Percentiles rank a stretch among this genome's conserved stretches.
Conservation (phyloP, 2,113 vertebrate genomes). For the Osmerus eperlanus region DNA sequence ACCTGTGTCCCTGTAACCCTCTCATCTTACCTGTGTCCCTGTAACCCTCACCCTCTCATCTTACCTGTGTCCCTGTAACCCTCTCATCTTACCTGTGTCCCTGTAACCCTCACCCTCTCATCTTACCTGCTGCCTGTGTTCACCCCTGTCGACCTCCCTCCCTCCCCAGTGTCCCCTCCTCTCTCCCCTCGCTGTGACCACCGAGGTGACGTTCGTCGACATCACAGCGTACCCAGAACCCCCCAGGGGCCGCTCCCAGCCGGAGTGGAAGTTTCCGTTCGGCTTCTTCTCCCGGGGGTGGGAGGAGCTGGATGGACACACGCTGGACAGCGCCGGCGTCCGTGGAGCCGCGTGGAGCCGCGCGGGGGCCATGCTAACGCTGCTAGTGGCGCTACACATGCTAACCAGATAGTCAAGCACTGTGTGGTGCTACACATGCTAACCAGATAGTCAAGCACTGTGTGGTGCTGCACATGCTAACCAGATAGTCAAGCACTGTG, state of each 20-base stretch:
- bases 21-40: no score
- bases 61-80: no score
- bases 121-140: not conserved
- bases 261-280: conserved; percentile 69
- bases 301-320: conserved; percentile 57
- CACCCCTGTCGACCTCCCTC: not conserved
- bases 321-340: conserved; percentile 15
- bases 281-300: conserved; percentile 62
- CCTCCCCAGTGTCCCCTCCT: conserved; percentile 59
- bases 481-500: no score
- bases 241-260: conserved; percentile 48
- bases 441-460: no score
- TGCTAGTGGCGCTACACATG: conserved; percentile 48
- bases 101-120: no score
- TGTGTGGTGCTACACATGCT: not conserved
- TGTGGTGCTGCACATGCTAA: no score
- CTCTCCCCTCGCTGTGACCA: conserved; percentile 55
- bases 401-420: conserved; percentile 18
- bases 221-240: conserved; percentile 60
- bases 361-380: no score
- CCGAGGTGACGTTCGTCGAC: conserved; percentile 64
- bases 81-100: no score
- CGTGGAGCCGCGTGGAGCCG: conserved; percentile 22
- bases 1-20: no score
- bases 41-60: no score